A percentile compares a stretch with the other conserved stretches of the same genome.
phyloP scores from a whole-genome alignment of 2,888 invertebrate genomes.

The Norana najaformis region DNA sequence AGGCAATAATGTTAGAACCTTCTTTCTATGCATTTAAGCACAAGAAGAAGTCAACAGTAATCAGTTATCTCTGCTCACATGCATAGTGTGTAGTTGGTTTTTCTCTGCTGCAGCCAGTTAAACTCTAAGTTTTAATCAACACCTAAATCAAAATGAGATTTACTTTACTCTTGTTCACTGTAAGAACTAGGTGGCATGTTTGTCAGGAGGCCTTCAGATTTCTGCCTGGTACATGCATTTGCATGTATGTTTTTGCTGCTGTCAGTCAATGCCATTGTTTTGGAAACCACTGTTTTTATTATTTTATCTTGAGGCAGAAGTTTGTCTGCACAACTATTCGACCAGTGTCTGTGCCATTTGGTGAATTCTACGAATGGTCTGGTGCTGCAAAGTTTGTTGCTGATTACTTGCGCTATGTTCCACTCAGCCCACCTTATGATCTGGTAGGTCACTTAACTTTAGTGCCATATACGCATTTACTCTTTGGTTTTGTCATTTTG shows the following conservation, averaged over 20 bases:
- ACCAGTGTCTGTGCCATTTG: conserved; percentile 75
- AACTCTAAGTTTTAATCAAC: neutral
- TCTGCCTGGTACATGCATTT: neutral
- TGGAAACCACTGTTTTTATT: neutral
- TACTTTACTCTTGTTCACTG: neutral
- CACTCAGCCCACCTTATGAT: conserved; percentile 66
- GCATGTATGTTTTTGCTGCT: neutral
- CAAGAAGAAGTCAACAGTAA: neutral
- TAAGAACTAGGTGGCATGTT: neutral
- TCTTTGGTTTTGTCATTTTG: neutral
- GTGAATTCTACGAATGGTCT: conserved; percentile 74
- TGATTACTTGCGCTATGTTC: conserved; percentile 78
- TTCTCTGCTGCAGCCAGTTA: neutral
- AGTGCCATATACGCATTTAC: neutral
- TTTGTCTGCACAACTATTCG: conserved; percentile 83
- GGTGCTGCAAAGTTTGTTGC: conserved; percentile 76
- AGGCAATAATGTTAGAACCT: neutral
- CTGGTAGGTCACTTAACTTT: conserved; percentile 51
- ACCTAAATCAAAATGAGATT: neutral
- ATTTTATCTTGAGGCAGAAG: conserved; percentile 69
- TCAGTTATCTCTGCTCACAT: neutral
- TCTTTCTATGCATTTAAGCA: neutral
- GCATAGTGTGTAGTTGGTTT: neutral
- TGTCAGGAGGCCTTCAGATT: neutral
- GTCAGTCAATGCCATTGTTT: neutral